phyloP scores from a whole-genome alignment of 2,888 invertebrate genomes.

The Lymantria dispar region DNA sequence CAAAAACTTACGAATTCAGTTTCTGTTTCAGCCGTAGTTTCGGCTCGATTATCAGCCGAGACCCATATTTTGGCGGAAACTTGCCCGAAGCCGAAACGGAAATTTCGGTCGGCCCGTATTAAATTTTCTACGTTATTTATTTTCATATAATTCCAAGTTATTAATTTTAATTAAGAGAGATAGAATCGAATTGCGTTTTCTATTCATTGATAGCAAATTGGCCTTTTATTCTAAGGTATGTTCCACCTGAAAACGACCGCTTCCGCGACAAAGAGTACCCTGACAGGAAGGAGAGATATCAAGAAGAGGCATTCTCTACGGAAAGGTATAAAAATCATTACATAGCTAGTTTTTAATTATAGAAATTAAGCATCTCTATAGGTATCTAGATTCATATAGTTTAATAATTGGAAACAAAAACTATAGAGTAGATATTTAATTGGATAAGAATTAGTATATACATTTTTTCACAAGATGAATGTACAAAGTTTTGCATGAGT shows the following conservation, averaged over 20 bases:
- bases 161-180: too few relatives aligned
- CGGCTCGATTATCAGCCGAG: too few relatives aligned
- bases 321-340: conserved; percentile 53
- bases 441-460: not conserved
- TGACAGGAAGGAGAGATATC: conserved; percentile 64
- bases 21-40: too few relatives aligned
- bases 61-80: too few relatives aligned
- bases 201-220: too few relatives aligned
- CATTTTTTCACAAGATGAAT: conserved; percentile 1
- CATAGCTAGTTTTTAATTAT: conserved; percentile 5
- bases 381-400: not conserved
- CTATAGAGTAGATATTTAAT: not conserved
- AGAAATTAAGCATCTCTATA: not conserved
- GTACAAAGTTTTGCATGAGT: conserved; percentile 45
- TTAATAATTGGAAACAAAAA: not conserved
- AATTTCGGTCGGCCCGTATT: too few relatives aligned
- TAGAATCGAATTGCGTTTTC: too few relatives aligned
- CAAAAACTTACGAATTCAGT: too few relatives aligned
- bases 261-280: conserved; percentile 58
- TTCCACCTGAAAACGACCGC: conserved; percentile 56
- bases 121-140: too few relatives aligned
- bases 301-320: conserved; percentile 53
- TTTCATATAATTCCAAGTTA: too few relatives aligned
- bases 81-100: too few relatives aligned
- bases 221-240: conserved; percentile 34